Percentiles rank a stretch among this genome's conserved stretches.
phyloP scores from a whole-genome alignment of 2,797 vertebrate genomes.

The Vespertilio murinus region DNA sequence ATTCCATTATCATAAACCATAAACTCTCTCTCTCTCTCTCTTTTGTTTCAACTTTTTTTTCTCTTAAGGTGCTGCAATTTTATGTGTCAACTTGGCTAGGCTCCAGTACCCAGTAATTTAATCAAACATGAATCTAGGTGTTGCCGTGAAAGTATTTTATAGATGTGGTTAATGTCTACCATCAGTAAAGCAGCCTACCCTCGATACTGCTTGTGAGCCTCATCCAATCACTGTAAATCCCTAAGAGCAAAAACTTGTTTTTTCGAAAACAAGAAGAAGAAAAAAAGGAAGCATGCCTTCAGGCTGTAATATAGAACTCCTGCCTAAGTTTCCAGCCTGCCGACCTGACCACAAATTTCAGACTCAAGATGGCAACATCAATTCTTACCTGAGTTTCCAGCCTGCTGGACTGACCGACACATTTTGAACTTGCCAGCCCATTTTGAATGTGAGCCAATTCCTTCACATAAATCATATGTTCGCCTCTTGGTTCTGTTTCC shows the following conservation, averaged over 20 bases:
- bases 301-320: background rate
- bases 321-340: background rate
- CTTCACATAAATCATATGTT: background rate
- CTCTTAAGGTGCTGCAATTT: background rate
- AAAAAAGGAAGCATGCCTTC: background rate
- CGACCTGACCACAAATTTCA: background rate
- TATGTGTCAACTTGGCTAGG: background rate
- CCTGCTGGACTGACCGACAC: background rate
- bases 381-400: background rate
- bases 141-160: background rate
- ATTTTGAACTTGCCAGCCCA: background rate
- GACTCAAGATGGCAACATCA: background rate
- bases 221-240: background rate
- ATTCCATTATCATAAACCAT: background rate
- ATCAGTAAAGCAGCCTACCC: background rate
- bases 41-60: background rate
- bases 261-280: background rate
- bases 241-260: conserved; percentile 28
- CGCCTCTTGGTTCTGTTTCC: background rate
- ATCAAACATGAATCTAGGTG: background rate
- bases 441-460: background rate
- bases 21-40: background rate
- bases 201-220: background rate
- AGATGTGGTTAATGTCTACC: background rate
- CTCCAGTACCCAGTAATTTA: background rate